These are phyloP conservation scores for Xiphophorus couchianus DNA, from an alignment of 2,113 vertebrate genomes.

Conservation along the genomic window DNA sequence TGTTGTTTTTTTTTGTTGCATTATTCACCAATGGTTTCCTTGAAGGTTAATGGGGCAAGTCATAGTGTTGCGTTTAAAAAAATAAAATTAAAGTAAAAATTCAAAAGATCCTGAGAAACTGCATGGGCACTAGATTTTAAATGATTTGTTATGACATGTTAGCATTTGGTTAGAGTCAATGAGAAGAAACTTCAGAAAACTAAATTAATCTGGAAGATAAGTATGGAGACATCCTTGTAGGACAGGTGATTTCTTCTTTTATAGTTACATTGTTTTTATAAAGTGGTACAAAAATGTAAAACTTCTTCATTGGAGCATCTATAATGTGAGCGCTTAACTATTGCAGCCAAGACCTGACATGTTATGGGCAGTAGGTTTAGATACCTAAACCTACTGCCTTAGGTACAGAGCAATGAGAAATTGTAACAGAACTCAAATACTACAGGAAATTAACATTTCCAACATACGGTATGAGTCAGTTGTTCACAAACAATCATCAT, in stretches of 20 bases:
- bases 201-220: neutral
- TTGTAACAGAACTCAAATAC: conserved; percentile 28
- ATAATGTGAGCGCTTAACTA: conserved; percentile 12
- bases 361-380: neutral
- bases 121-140: conserved; percentile 17
- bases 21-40: neutral
- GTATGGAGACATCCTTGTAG: neutral
- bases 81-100: conserved; percentile 11
- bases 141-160: conserved; percentile 3
- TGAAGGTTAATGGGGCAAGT: conserved; percentile 24
- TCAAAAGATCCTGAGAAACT: conserved; percentile 47
- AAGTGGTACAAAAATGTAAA: neutral
- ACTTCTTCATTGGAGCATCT: neutral
- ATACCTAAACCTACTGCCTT: neutral
- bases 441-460: conserved; percentile 21
- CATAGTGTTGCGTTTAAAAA: conserved; percentile 17
- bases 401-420: conserved; percentile 12
- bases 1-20: conserved; percentile 8
- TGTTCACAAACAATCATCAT: neutral
- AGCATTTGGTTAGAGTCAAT: neutral
- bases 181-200: neutral
- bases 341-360: conserved; percentile 8
- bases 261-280: neutral
- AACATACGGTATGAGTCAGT: conserved; percentile 3
- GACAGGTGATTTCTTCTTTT: neutral